These are phyloP conservation scores for Notolabrus celidotus DNA, from an alignment of 2,797 vertebrate genomes.

Conservation along the genomic window DNA sequence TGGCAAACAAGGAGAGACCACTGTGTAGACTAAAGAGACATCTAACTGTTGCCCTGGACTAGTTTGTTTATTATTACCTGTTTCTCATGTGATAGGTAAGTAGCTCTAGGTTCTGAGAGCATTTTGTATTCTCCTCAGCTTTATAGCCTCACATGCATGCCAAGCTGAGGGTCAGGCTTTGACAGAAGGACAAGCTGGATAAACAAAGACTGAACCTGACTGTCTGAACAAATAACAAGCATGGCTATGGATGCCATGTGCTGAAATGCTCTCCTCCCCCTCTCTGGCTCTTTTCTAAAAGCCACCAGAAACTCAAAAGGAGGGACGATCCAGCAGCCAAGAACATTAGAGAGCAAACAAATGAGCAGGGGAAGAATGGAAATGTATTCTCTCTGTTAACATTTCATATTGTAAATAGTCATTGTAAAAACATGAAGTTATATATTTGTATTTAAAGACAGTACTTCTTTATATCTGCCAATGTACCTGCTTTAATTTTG, in stretches of 20 bases:
- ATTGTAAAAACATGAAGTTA: slow-evolving; percentile 90
- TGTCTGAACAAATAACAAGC: slow-evolving; percentile 75
- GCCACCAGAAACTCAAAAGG: slow-evolving; percentile 76
- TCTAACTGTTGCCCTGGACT: slow-evolving; percentile 20
- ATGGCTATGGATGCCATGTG: slow-evolving; percentile 69
- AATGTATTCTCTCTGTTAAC: slow-evolving; percentile 51
- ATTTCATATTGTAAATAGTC: slow-evolving; percentile 91
- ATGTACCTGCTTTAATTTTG: slow-evolving; percentile 58
- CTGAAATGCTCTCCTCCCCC: slow-evolving; percentile 62
- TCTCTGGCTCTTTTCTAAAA: slow-evolving; percentile 71
- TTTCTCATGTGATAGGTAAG: slow-evolving; percentile 48
- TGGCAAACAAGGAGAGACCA: slow-evolving; percentile 94
- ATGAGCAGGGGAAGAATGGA: slow-evolving; percentile 30
- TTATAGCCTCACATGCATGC: slow-evolving; percentile 54
- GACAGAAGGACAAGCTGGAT: slow-evolving; percentile 66
- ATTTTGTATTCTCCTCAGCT: slow-evolving; percentile 52
- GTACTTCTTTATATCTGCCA: slow-evolving; percentile 45
- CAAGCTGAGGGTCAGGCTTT: slow-evolving; percentile 53
- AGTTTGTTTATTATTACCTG: slow-evolving; percentile 42
- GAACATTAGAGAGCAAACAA: slow-evolving; percentile 24
- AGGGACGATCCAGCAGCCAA: slow-evolving; percentile 72
- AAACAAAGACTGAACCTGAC: slow-evolving; percentile 64
- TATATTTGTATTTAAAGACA: slow-evolving; percentile 94
- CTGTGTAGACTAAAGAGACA: slow-evolving; percentile 82
- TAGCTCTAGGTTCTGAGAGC: slow-evolving; percentile 20